Base-by-base conservation (phyloP, 2,113 vertebrate species). In the Myotis lucifugus region DNA sequence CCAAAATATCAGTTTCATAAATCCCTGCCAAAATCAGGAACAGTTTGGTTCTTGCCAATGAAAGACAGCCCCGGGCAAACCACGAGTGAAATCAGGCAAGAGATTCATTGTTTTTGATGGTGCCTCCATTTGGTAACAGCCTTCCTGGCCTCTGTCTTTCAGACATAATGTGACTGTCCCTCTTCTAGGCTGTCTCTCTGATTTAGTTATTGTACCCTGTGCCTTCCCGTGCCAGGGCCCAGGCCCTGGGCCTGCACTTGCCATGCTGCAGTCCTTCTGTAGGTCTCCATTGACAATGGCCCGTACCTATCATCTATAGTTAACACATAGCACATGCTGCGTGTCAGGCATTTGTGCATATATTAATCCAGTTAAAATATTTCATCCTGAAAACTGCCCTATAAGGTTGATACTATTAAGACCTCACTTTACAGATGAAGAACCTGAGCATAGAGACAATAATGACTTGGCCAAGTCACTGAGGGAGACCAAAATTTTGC, bases 1-100 rank as follows among this genome's bases (percentile, higher is more conserved):
- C 29, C 42, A 48, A 93, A 95, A 93, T 72, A 85, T 79, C 56
- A 54, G 12, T 70, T 95, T 86, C 54, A 54, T 88, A 59, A 96
- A 56, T 70, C n/a, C 50, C 15, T 97, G 82, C 59, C 93, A 88
- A 93, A 96, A 67, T 90, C 73, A 94, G 40, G 50, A 83, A 59
- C 48, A 74, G 42, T 66, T 79, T 79, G 18, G 17, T 85, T 77
- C 46, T 42, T 90, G 42, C 52, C 70, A 17, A 21, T 61, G 73
- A 84, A 54, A 95, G 70, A 59, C 9, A 69, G 82, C 27, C 32
- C 40, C 56, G 46, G n/a, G 48, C 14, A 32, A 70, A 40, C 29
- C 7, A 3, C 11, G 56, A 48, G 54, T 48, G 69, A 84, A 88
- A 79, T 74, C 34, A 76, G 8, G 6, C 83, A 54, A 92, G 27